A percentile compares a stretch with the other conserved stretches of the same genome.
Conservation (phyloP, 2,113 vertebrate genomes). For the Porphyrio hochstetteri region DNA sequence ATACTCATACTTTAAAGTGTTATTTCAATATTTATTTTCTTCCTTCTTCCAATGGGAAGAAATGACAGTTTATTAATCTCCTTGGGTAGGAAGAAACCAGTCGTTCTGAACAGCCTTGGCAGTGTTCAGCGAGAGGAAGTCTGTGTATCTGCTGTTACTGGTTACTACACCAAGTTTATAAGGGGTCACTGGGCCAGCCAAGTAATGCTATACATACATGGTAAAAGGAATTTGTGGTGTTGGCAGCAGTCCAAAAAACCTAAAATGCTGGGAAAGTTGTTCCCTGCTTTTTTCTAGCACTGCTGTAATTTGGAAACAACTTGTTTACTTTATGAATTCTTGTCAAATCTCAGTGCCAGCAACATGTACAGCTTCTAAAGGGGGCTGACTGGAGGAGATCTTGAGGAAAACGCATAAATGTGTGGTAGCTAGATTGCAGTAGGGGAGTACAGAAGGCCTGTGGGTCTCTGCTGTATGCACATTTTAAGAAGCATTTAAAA, state of each 20-base stretch:
- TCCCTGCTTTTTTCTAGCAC: slow-evolving; percentile 43
- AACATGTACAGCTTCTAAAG: neutral
- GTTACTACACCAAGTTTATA: neutral
- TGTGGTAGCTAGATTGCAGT: neutral
- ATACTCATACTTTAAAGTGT: neutral
- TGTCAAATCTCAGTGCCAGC: slow-evolving; percentile 22
- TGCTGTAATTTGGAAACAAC: slow-evolving; percentile 49
- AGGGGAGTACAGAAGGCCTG: neutral
- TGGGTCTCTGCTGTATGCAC: neutral
- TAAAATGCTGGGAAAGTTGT: slow-evolving; percentile 63
- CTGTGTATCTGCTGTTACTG: slow-evolving; percentile 4
- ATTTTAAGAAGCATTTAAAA: neutral
- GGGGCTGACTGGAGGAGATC: neutral
- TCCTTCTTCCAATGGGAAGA: neutral
- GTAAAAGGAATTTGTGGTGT: slow-evolving; percentile 35
- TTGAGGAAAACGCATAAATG: neutral
- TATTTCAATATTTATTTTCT: neutral
- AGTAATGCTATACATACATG: neutral
- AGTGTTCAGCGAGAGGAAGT: slow-evolving; percentile 26
- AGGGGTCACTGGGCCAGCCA: slow-evolving; percentile 50
- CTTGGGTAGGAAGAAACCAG: neutral
- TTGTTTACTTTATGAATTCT: slow-evolving; percentile 67
- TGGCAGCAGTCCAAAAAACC: slow-evolving; percentile 36
- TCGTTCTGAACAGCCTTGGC: slow-evolving; percentile 23
- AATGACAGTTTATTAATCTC: neutral